These are phyloP conservation scores for Drosophila ironensis DNA, from an alignment of 1,140 invertebrate species.

Conservation along the genomic window DNA sequence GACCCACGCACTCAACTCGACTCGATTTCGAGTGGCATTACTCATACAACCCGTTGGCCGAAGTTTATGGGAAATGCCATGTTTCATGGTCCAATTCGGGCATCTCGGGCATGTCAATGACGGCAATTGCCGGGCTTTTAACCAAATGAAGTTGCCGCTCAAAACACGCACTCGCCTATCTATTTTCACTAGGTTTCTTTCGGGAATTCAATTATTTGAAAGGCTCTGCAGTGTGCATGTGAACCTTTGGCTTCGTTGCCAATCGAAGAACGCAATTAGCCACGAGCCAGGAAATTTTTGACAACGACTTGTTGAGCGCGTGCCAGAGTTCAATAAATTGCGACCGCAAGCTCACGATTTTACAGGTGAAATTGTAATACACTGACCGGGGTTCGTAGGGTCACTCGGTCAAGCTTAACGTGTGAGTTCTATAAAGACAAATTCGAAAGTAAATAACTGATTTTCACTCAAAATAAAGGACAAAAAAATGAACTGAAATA, in stretches of 20 bases:
- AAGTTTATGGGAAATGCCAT: slow-evolving; percentile 14
- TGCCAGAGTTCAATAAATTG: slow-evolving; percentile 49
- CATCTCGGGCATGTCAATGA: slow-evolving; percentile 25
- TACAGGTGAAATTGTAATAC: slow-evolving; percentile 10
- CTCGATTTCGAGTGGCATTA: slow-evolving; percentile 33
- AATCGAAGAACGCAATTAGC: slow-evolving; percentile 65
- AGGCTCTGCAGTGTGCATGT: slow-evolving; percentile 34
- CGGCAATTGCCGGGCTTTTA: slow-evolving; percentile 53
- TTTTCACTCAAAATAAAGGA: no score
- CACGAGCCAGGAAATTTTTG: slow-evolving; percentile 33
- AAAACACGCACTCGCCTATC: slow-evolving; percentile 27
- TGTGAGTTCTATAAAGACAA: no score
- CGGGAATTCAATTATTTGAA: slow-evolving; percentile 58
- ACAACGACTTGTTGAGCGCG: slow-evolving; percentile 63
- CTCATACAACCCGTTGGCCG: slow-evolving; percentile 54
- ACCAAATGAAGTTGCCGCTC: slow-evolving; percentile 58
- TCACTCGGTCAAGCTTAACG: no score
- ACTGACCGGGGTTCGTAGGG: background rate
- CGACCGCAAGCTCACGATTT: background rate
- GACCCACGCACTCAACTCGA: slow-evolving; percentile 7
- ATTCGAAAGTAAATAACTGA: no score
- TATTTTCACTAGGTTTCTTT: background rate
- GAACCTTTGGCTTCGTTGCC: slow-evolving; percentile 12
- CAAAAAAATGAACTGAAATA: no score
- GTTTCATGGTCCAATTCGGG: slow-evolving; percentile 32